phyloP scores from a whole-genome alignment of 2,113 vertebrate genomes.

The Callorhinus ursinus region DNA sequence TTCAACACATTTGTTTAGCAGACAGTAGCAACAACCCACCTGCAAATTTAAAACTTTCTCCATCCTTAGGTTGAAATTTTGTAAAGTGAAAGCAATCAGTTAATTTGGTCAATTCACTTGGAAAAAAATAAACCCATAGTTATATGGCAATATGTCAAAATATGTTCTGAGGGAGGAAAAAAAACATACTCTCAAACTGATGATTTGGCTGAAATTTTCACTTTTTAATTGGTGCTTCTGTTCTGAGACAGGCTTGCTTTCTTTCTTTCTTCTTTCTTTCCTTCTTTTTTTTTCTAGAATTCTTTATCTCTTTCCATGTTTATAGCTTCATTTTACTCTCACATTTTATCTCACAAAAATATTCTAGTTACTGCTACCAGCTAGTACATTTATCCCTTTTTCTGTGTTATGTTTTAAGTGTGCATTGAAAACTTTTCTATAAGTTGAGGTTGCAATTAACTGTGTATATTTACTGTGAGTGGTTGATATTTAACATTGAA shows the following conservation, averaged over 20 bases:
- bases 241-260: slow-evolving; percentile 59
- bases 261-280: neutral
- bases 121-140: neutral
- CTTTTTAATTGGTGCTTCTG: slow-evolving; percentile 77
- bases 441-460: slow-evolving; percentile 8
- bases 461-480: slow-evolving; percentile 2
- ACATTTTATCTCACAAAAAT: slow-evolving; percentile 10
- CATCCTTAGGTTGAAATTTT: slow-evolving; percentile 51
- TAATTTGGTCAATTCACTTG: slow-evolving; percentile 68
- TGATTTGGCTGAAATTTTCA: slow-evolving; percentile 76
- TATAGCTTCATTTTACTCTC: slow-evolving; percentile 52
- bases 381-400: neutral
- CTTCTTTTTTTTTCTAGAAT: slow-evolving; percentile 17
- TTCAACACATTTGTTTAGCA: slow-evolving; percentile 65
- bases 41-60: slow-evolving; percentile 65
- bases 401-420: neutral
- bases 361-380: slow-evolving; percentile 16
- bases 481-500: neutral
- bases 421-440: neutral
- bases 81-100: slow-evolving; percentile 62
- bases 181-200: slow-evolving; percentile 60
- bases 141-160: slow-evolving; percentile 76
- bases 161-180: slow-evolving; percentile 39
- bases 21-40: slow-evolving; percentile 65
- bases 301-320: slow-evolving; percentile 61